These are phyloP conservation scores for Chaetophractus vellerosus DNA, from an alignment of 2,797 vertebrate genomes.

Conservation along the genomic window DNA sequence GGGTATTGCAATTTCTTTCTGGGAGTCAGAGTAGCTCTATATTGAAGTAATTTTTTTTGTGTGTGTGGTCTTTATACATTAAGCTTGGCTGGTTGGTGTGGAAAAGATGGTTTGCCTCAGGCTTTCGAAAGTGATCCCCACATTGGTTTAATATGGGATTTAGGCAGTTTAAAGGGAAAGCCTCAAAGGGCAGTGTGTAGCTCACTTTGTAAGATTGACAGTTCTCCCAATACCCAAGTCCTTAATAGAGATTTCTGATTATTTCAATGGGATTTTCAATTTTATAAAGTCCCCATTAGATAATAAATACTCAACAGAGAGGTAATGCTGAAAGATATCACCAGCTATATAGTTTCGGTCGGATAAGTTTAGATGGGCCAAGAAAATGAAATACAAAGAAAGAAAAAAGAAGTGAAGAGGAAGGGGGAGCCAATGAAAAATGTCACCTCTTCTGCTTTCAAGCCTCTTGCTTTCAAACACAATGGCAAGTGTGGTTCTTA, in stretches of 20 bases:
- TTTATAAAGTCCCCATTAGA: neutral
- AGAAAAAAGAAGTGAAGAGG: neutral
- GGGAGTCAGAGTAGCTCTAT: neutral
- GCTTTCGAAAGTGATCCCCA: neutral
- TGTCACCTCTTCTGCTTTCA: neutral
- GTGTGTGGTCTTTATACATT: neutral
- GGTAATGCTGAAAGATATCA: neutral
- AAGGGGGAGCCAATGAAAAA: neutral
- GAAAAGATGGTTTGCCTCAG: neutral
- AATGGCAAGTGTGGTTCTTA: neutral
- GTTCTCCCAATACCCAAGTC: neutral
- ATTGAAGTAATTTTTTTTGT: neutral
- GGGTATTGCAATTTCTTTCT: neutral
- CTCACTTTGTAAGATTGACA: neutral
- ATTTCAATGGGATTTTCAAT: neutral
- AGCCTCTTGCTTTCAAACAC: too few species aligned
- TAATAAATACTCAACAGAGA: neutral
- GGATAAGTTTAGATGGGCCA: neutral
- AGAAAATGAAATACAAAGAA: neutral
- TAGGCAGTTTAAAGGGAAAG: neutral
- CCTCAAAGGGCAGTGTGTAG: neutral
- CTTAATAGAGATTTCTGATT: neutral
- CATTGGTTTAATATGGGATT: neutral
- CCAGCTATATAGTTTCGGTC: neutral
- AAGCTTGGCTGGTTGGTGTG: neutral